Percentiles rank a stretch among this genome's conserved stretches.
Evolutionary conservation across 2,797 vertebrate genomes (phyloP).

Genomic region (Orestias chungarensis): DNA sequence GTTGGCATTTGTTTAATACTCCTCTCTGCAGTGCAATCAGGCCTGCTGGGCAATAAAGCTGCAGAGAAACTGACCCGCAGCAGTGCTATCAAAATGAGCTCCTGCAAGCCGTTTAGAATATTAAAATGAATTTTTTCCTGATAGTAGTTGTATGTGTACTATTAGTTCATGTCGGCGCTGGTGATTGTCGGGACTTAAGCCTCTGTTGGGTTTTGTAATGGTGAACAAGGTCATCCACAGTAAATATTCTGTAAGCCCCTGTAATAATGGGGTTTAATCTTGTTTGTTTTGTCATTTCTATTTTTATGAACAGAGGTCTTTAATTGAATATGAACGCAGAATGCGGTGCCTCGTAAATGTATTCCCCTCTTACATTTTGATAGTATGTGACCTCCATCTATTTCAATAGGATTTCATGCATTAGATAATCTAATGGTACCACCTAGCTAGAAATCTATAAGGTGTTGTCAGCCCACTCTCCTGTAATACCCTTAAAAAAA

Average conservation of each 20-base stretch:
- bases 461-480: neutral
- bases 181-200: conserved; percentile 20
- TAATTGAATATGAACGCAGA: neutral
- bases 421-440: neutral
- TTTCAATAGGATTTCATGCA: neutral
- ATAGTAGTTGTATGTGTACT: conserved; percentile 5
- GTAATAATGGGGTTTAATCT: conserved; percentile 12
- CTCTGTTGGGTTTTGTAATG: neutral
- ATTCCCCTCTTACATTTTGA: neutral
- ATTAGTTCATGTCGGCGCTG: neutral
- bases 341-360: neutral
- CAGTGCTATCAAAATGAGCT: conserved; percentile 33
- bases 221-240: conserved; percentile 35
- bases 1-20: neutral
- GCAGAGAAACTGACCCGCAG: conserved; percentile 40
- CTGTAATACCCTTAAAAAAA: neutral
- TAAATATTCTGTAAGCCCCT: conserved; percentile 25
- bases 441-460: neutral
- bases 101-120: conserved; percentile 26
- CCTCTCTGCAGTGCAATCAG: conserved; percentile 29
- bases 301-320: neutral
- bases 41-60: conserved; percentile 18
- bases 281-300: neutral
- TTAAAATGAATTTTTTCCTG: conserved; percentile 30
- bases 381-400: neutral